Evolutionary conservation across 2,113 vertebrate genomes (phyloP).

Genomic region (Cryptotis parvus): DNA sequence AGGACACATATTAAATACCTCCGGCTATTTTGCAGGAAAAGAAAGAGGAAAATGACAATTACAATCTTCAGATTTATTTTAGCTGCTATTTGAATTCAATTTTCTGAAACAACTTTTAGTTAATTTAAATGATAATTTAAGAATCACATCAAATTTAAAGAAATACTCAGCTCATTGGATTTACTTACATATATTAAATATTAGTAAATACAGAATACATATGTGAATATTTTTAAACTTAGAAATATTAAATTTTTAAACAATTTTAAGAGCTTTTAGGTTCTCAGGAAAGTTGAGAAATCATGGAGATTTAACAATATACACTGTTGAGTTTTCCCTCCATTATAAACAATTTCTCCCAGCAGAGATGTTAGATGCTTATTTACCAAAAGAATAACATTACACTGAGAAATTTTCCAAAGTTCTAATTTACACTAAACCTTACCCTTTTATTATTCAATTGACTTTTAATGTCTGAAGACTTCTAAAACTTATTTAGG

Average conservation of each 20-base stretch:
- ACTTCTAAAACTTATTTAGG: background rate
- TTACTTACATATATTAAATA: background rate
- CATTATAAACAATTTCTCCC: background rate
- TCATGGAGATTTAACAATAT: background rate
- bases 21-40: background rate
- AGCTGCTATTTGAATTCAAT: background rate
- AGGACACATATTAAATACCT: background rate
- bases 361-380: background rate
- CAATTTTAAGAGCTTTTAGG: background rate
- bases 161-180: background rate
- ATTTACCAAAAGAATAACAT: background rate
- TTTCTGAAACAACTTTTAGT: background rate
- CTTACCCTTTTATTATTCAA: too few species aligned
- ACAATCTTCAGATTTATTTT: background rate
- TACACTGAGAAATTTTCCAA: too few species aligned
- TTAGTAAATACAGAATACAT: too few species aligned
- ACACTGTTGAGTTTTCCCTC: background rate
- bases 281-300: background rate
- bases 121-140: background rate
- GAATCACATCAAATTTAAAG: background rate
- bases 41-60: background rate
- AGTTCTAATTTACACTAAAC: too few species aligned
- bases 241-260: background rate
- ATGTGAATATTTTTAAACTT: background rate
- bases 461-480: background rate